Conservation (phyloP, 2,797 vertebrate genomes). For the Malacoraja senta region DNA sequence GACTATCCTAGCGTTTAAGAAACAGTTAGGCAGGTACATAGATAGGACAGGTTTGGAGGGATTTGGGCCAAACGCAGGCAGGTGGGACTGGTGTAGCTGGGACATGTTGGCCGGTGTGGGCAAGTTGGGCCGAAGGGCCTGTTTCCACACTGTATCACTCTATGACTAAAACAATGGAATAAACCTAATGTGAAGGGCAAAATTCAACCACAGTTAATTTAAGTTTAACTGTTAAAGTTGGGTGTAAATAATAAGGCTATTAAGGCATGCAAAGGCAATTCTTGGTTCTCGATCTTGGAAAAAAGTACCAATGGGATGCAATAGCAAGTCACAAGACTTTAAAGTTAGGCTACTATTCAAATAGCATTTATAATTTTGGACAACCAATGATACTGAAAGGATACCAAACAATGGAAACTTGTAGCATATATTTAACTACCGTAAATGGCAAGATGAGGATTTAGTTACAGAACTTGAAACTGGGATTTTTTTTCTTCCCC, state of each 20-base stretch:
- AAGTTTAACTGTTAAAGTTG: background rate
- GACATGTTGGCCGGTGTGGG: too few relatives aligned
- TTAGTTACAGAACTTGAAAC: background rate
- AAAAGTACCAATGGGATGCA: background rate
- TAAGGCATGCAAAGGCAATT: background rate
- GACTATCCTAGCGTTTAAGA: too few relatives aligned
- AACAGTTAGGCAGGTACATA: too few relatives aligned
- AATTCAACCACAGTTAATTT: background rate
- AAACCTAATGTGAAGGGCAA: background rate
- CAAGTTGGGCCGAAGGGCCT: too few relatives aligned
- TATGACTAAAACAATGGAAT: background rate
- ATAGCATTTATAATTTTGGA: background rate
- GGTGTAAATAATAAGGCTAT: background rate
- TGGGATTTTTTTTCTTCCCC: background rate
- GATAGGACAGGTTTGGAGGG: too few relatives aligned
- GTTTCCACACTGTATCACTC: too few relatives aligned
- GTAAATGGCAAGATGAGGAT: background rate
- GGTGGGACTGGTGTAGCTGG: too few relatives aligned
- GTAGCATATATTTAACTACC: background rate
- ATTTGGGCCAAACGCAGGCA: too few relatives aligned
- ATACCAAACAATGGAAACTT: background rate
- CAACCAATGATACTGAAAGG: background rate
- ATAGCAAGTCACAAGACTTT: background rate
- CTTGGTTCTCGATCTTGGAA: background rate
- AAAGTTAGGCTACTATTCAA: background rate